phyloP scores from a whole-genome alignment of 2,888 invertebrate genomes.

The Drosophila leonis region DNA sequence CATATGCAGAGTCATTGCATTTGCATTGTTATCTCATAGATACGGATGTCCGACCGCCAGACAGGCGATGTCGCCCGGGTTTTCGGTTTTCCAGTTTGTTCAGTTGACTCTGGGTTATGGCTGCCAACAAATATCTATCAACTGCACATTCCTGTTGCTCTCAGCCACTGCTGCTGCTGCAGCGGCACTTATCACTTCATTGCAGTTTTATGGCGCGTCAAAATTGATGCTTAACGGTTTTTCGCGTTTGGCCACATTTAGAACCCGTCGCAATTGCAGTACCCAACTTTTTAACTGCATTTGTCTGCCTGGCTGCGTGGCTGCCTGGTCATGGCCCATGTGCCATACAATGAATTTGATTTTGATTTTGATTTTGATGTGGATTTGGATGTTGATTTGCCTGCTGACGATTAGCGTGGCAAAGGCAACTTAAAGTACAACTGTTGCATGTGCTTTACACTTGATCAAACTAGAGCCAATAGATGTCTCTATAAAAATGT shows the following conservation, averaged over 20 bases:
- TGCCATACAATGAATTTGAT: conserved; percentile 64
- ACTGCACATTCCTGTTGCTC: conserved; percentile 66
- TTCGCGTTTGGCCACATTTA: conserved; percentile 76
- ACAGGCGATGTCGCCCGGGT: conserved; percentile 44
- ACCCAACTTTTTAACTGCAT: conserved; percentile 25
- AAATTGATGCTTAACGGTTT: conserved; percentile 79
- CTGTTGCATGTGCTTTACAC: conserved; percentile 56
- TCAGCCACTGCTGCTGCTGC: conserved; percentile 32
- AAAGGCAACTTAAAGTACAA: conserved; percentile 30
- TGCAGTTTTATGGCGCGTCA: conserved; percentile 81
- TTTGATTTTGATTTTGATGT: conserved; percentile 42
- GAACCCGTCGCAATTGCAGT: conserved; percentile 48
- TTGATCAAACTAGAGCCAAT: not conserved
- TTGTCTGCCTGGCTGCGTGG: conserved; percentile 15
- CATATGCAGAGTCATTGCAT: conserved; percentile 59
- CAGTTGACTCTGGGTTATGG: conserved; percentile 25
- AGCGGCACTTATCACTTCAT: conserved; percentile 80
- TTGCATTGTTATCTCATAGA: conserved; percentile 78
- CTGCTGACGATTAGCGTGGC: conserved; percentile 13
- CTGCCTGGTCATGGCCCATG: conserved; percentile 48
- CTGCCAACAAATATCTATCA: conserved; percentile 55
- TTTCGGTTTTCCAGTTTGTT: conserved; percentile 43
- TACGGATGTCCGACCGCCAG: conserved; percentile 67
- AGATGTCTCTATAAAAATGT: not conserved
- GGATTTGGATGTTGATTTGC: conserved; percentile 48